Evolutionary conservation across 1,140 invertebrate genomes (phyloP).

Genomic region (Macrostomum lignano): DNA sequence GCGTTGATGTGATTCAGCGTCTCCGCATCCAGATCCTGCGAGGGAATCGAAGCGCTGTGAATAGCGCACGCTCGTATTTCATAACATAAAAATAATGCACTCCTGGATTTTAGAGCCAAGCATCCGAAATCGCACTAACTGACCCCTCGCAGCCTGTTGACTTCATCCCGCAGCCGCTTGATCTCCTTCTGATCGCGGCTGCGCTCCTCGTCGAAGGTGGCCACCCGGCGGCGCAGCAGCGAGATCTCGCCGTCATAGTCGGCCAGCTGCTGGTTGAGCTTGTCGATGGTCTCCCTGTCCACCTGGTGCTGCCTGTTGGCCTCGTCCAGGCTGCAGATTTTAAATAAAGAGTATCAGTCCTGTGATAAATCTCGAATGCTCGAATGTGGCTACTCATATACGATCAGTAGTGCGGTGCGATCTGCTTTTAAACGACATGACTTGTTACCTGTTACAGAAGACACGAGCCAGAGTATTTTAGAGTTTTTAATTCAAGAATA

Average conservation of each 20-base stretch:
- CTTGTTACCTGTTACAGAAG: no score
- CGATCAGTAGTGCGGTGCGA: no score
- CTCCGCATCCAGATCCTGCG: slow-evolving; percentile 26
- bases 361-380: no score
- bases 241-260: slow-evolving; percentile 31
- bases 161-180: slow-evolving; percentile 24
- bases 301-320: neutral
- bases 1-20: slow-evolving; percentile 22
- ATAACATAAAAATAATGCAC: no score
- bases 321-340: slow-evolving; percentile 4
- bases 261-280: slow-evolving; percentile 28
- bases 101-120: no score
- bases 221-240: slow-evolving; percentile 28
- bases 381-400: no score
- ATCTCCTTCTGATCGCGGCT: slow-evolving; percentile 26
- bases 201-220: slow-evolving; percentile 29
- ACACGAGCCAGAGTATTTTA: no score
- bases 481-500: neutral
- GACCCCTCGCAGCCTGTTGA: slow-evolving; percentile 20
- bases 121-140: no score
- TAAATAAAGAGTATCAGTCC: no score
- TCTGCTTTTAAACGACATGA: no score
- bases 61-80: no score
- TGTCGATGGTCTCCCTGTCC: slow-evolving; percentile 14
- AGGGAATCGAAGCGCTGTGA: no score